Base-by-base conservation (phyloP, 2,888 invertebrate species). In the Acronicta leporina region DNA sequence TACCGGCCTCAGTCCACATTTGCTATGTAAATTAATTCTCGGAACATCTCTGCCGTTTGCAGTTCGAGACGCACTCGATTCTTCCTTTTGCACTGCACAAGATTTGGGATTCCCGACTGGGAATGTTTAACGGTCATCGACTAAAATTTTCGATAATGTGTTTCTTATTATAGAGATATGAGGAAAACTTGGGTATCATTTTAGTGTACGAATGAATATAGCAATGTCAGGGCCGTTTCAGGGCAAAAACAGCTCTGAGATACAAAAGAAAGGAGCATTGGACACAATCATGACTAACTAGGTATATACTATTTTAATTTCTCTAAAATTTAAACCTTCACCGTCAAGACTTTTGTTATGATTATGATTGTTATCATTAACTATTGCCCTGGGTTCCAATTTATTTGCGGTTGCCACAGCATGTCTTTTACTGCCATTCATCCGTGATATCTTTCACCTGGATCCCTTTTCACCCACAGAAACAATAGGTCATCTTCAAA, bases 11-110 rank as follows among this genome's bases (percentile, higher is more conserved):
- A 56, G 49, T 54, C 54, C 75, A 70, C 81, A 84, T 88, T 89
- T 82, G 83, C 78, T 86, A 90, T 91, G 90, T 83, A 88, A 91
- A 92, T 90, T 70, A 88, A 85, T 92, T 92, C 92, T 87, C 74
- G 67, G 91, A 92, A 92, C 82, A 85, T 86, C 85, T 88, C 85
- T 48, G 59, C 73, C 69, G 60, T 61, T 63, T 60, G 73, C 68
- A 60, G 64, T 47, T 63, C 52, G 74, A 70, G 75, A 74, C 77
- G 77, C 77, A 65, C 78, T 81, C 77, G 68, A 76, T 58, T 79
- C 82, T 83, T 90, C 85, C 83, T 90, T 88, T 87, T 86, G 81
- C 78, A 77, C 71, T 79, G 74, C 74, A 77, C 73, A 77, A 79
- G 84, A 75, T 87, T 88, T 84, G 90, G 89, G 85, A 90, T 84